Conservation (phyloP, 2,113 vertebrate genomes). For the Otocyon megalotis region DNA sequence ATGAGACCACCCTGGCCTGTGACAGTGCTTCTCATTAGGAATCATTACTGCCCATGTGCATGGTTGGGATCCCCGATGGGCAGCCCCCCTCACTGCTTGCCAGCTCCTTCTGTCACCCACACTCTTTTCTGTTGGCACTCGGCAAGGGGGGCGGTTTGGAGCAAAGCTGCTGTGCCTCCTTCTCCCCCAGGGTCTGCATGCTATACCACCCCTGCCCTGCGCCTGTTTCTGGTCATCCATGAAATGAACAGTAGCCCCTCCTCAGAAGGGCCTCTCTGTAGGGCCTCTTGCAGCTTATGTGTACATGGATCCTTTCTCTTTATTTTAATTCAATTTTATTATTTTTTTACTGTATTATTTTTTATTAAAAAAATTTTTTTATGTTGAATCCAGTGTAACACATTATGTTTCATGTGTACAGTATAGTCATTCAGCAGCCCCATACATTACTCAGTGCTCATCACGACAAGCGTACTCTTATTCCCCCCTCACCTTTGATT, state of each 20-base stretch:
- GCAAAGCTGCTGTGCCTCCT: background rate
- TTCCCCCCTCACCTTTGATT: background rate
- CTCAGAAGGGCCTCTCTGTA: too few species aligned
- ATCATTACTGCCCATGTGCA: rapidly evolving
- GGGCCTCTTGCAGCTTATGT: background rate
- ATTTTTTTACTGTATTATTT: background rate
- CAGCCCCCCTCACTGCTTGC: background rate
- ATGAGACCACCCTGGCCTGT: rapidly evolving
- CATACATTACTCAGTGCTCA: background rate
- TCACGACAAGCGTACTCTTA: background rate
- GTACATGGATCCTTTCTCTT: background rate
- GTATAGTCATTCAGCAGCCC: background rate
- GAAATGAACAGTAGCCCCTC: background rate
- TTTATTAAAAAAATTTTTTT: background rate
- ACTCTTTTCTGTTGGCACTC: rapidly evolving
- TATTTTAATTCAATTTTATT: background rate
- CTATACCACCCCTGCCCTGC: background rate
- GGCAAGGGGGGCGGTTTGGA: too few species aligned
- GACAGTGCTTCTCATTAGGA: background rate
- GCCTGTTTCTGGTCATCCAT: background rate
- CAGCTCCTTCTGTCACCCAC: background rate
- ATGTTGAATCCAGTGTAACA: background rate
- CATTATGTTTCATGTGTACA: rapidly evolving
- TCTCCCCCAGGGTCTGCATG: rapidly evolving
- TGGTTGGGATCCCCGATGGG: background rate